These are phyloP conservation scores for Tyrophagus putrescentiae DNA, from an alignment of 1,140 invertebrate genomes.

Conservation along the genomic window DNA sequence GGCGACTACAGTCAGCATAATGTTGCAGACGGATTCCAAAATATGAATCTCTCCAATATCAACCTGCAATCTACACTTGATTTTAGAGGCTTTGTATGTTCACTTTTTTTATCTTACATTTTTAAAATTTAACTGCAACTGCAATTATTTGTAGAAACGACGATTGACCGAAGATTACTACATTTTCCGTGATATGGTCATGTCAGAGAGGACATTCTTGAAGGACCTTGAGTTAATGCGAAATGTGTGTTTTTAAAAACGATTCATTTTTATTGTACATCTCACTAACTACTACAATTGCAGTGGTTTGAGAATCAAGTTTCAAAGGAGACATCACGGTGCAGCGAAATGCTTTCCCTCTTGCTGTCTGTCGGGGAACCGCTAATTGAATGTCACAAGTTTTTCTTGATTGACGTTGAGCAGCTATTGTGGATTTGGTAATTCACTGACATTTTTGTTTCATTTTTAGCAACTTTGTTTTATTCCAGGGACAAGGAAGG, in stretches of 20 bases:
- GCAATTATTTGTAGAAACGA: slow-evolving; percentile 25
- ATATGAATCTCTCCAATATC: neutral
- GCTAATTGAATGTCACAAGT: slow-evolving; percentile 47
- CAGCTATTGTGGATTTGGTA: slow-evolving; percentile 47
- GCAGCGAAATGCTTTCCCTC: slow-evolving; percentile 37
- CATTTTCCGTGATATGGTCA: slow-evolving; percentile 80
- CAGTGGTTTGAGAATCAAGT: slow-evolving; percentile 56
- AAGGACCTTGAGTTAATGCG: slow-evolving; percentile 84
- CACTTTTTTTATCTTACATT: neutral
- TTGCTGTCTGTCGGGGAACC: slow-evolving; percentile 47
- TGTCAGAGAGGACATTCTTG: slow-evolving; percentile 89
- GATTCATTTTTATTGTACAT: neutral
- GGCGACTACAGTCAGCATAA: neutral
- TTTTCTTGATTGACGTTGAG: slow-evolving; percentile 52
- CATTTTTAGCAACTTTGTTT: slow-evolving; percentile 12
- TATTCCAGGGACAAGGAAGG: slow-evolving; percentile 7
- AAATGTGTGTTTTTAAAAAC: slow-evolving; percentile 43
- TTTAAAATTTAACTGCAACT: neutral
- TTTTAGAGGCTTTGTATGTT: slow-evolving; percentile 11
- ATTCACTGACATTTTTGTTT: slow-evolving; percentile 25
- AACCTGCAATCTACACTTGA: slow-evolving; percentile 9
- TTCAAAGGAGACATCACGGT: slow-evolving; percentile 41
- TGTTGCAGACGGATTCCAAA: neutral
- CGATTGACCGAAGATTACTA: slow-evolving; percentile 71
- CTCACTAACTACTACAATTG: slow-evolving; percentile 7